Evolutionary conservation across 1,140 invertebrate species (phyloP).

Genomic region (Platorchestia sp.): DNA sequence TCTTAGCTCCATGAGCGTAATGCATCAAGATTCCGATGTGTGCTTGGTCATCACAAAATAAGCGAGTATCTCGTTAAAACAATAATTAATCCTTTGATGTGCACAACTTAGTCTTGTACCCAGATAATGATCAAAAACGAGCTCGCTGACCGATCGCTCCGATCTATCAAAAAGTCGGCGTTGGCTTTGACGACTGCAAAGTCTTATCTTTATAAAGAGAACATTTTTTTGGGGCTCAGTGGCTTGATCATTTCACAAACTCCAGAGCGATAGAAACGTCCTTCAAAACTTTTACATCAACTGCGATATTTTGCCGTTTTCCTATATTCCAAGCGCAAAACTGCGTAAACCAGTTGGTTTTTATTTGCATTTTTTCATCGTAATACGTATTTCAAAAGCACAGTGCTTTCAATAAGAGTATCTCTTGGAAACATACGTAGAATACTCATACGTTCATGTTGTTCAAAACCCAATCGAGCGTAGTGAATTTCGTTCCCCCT

Average conservation of each 20-base stretch:
- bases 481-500: too few relatives aligned
- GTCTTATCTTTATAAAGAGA: not conserved
- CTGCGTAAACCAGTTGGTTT: not conserved
- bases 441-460: not conserved
- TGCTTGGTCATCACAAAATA: slow-evolving; percentile 32
- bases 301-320: not conserved
- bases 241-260: not conserved
- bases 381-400: too few relatives aligned
- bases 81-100: slow-evolving; percentile 27
- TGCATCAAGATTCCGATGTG: slow-evolving; percentile 33
- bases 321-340: not conserved
- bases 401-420: too few relatives aligned
- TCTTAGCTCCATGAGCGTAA: not conserved
- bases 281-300: not conserved
- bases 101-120: not conserved
- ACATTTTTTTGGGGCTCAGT: not conserved
- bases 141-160: not conserved
- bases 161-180: not conserved
- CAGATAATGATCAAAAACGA: not conserved
- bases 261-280: not conserved
- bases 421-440: too few relatives aligned
- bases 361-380: not conserved
- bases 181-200: not conserved
- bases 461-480: too few relatives aligned
- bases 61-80: slow-evolving; percentile 14